Conservation (phyloP, 2,888 invertebrate species). For the Lasioglossum vierecki region DNA sequence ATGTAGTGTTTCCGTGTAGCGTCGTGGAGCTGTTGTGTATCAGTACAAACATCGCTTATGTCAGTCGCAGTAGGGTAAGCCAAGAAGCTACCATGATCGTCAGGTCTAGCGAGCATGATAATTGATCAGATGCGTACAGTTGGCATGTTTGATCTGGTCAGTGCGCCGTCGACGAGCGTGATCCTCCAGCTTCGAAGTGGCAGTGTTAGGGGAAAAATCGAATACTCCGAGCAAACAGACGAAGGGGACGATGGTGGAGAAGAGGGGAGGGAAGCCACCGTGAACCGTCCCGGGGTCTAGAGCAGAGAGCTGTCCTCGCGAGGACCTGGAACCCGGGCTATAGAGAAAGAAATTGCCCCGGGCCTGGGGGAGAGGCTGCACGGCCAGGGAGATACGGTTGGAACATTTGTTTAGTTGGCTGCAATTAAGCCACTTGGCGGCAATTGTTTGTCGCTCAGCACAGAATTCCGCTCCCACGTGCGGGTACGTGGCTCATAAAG, state of each 20-base stretch:
- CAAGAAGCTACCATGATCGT: not conserved
- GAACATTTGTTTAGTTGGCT: slow-evolving; percentile 84
- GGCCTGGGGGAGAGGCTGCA: slow-evolving; percentile 23
- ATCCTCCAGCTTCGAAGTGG: not conserved
- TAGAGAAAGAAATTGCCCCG: slow-evolving; percentile 51
- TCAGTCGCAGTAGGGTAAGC: not conserved
- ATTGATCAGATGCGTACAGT: not conserved
- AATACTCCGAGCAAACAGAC: not conserved
- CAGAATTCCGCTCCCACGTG: slow-evolving; percentile 83
- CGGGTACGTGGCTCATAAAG: slow-evolving; percentile 58
- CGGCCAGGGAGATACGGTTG: slow-evolving; percentile 72
- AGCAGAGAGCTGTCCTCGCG: not conserved
- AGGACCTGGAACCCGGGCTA: slow-evolving; percentile 51
- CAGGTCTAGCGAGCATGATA: not conserved
- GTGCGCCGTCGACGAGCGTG: not conserved
- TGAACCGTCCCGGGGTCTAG: not conserved
- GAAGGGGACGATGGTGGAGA: not conserved
- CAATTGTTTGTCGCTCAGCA: slow-evolving; percentile 84
- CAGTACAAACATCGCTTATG: not conserved
- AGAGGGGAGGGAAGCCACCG: not conserved
- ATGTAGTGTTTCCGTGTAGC: too few species aligned
- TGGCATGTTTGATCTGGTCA: not conserved
- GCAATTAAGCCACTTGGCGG: slow-evolving; percentile 84
- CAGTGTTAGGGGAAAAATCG: not conserved
- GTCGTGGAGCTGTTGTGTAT: too few species aligned